Conservation (phyloP, 2,888 invertebrate species). For the Carterocephalus palaemon region DNA sequence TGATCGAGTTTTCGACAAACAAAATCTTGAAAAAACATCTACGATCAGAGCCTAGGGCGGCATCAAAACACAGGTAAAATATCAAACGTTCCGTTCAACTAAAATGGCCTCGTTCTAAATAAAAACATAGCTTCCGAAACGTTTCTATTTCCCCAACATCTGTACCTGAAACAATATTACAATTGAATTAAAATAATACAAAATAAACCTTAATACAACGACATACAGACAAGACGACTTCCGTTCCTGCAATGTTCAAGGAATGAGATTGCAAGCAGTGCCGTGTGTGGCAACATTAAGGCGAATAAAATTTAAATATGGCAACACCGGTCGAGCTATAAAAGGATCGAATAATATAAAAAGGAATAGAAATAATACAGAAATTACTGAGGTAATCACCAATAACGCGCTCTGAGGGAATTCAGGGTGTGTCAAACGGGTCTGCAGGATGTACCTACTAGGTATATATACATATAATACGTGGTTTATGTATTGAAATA, state of each 20-base stretch:
- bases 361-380: constrained; percentile 54
- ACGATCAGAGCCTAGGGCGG: constrained; percentile 33
- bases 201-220: constrained; percentile 36
- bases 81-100: constrained; percentile 55
- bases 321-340: constrained; percentile 67
- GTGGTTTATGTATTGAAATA: too few relatives aligned
- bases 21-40: constrained; percentile 26
- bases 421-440: neutral
- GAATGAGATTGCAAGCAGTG: constrained; percentile 71
- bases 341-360: constrained; percentile 68
- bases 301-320: constrained; percentile 78
- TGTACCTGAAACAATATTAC: constrained; percentile 45
- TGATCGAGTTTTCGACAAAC: constrained; percentile 15
- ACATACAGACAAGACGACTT: constrained; percentile 30
- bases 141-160: constrained; percentile 67
- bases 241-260: constrained; percentile 49
- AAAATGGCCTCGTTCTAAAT: constrained; percentile 71
- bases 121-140: constrained; percentile 75
- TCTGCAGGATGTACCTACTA: too few relatives aligned
- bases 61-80: constrained; percentile 71
- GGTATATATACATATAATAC: too few relatives aligned
- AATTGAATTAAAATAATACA: constrained; percentile 22
- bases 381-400: constrained; percentile 35
- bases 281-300: constrained; percentile 76
- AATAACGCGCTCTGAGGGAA: constrained; percentile 1